phyloP scores from a whole-genome alignment of 2,797 vertebrate species.

The Artibeus lituratus region DNA sequence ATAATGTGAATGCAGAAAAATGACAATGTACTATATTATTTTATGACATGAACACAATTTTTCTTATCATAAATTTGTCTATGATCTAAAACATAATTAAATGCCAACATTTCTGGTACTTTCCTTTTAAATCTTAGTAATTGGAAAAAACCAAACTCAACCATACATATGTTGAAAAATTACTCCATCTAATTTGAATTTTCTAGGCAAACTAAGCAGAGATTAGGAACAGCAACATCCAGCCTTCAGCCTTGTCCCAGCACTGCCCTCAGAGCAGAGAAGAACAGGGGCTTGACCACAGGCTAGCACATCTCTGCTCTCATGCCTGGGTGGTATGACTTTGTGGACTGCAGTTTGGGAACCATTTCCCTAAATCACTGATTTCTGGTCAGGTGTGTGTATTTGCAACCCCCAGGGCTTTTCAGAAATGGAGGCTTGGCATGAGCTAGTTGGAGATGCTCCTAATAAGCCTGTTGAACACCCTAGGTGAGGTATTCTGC shows the following conservation, averaged over 20 bases:
- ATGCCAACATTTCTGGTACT: neutral
- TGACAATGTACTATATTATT: neutral
- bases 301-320: neutral
- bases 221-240: neutral
- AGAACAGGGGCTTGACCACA: neutral
- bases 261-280: neutral
- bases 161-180: neutral
- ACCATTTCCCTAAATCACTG: neutral
- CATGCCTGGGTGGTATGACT: fast-evolving
- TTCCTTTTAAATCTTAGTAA: neutral
- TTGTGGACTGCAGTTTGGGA: neutral
- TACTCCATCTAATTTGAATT: neutral
- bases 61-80: neutral
- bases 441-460: neutral
- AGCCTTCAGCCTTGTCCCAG: too few relatives aligned
- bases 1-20: neutral
- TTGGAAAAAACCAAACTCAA: neutral
- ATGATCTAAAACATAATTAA: neutral
- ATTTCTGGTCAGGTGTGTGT: neutral
- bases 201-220: neutral
- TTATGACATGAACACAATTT: neutral
- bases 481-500: neutral
- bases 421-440: neutral
- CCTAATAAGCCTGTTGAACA: neutral
- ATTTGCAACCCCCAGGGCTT: neutral